Percentiles rank a stretch among this genome's conserved stretches.
Conservation (phyloP, 30 jellyfish, hydroid and myxozoan species). For the Clytia hemisphaerica region DNA sequence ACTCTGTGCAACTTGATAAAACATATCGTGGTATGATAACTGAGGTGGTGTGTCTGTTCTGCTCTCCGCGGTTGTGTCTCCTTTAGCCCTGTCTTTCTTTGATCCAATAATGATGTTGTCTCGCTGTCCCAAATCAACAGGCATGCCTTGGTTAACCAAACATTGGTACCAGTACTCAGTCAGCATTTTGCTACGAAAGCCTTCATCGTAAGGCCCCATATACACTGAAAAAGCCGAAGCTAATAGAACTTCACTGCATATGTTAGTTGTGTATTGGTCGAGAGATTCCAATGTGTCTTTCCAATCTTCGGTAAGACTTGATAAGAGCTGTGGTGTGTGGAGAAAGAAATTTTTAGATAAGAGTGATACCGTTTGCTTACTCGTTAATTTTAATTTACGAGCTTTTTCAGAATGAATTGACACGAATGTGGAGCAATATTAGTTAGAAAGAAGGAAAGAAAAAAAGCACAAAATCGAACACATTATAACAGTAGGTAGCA, state of each 20-base stretch:
- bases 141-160: conserved; percentile 59
- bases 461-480: no score
- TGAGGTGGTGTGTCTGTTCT: background rate
- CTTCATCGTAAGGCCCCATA: conserved; percentile 38
- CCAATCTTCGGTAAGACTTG: conserved; percentile 51
- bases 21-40: conserved; percentile 17
- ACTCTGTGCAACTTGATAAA: conserved; percentile 4
- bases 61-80: background rate
- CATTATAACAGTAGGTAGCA: no score
- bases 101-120: conserved; percentile 30
- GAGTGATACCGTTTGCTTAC: no score
- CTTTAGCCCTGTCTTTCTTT: conserved; percentile 20
- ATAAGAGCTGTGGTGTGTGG: conserved; percentile 23
- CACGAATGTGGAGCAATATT: no score
- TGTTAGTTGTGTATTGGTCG: conserved; percentile 20
- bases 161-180: conserved; percentile 42
- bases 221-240: conserved; percentile 56
- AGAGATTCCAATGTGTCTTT: conserved; percentile 28
- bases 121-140: conserved; percentile 12
- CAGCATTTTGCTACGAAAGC: conserved; percentile 30
- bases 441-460: no score
- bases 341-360: no score
- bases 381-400: no score
- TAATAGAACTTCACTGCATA: conserved; percentile 47
- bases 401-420: no score